Percentiles rank a stretch among this genome's conserved stretches.
These are phyloP conservation scores for Athalia circularis DNA, from an alignment of 2,888 invertebrate species.

Conservation along the genomic window DNA sequence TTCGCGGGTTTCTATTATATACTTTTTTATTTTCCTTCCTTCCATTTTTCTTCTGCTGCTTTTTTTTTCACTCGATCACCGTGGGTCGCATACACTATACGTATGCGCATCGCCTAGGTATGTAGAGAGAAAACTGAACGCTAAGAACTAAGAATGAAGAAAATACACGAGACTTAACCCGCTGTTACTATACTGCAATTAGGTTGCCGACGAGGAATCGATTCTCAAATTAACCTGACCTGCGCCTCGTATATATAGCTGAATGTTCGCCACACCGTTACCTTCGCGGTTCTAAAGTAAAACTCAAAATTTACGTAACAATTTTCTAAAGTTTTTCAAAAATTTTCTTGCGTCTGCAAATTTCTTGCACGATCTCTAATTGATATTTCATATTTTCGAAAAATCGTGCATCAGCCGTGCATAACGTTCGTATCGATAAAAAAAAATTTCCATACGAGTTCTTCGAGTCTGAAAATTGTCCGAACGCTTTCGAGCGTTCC, in stretches of 20 bases:
- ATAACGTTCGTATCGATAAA: background rate
- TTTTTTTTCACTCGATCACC: no score
- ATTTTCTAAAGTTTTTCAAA: background rate
- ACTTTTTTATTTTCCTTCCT: slow-evolving; percentile 6
- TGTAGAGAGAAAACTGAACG: background rate
- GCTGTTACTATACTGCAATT: background rate
- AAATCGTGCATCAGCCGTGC: no score
- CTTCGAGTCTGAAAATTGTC: slow-evolving; percentile 2
- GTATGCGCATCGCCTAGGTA: no score
- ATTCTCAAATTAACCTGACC: slow-evolving; percentile 41
- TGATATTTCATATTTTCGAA: no score
- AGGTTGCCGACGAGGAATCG: slow-evolving; percentile 13
- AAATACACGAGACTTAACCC: background rate
- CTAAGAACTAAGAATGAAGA: background rate
- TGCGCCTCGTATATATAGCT: slow-evolving; percentile 6
- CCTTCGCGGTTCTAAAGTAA: background rate
- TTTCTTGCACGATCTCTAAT: background rate
- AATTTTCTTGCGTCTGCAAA: background rate
- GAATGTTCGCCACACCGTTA: background rate
- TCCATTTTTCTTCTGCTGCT: no score
- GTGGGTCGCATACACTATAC: no score
- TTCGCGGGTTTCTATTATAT: slow-evolving; percentile 13
- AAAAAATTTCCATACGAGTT: background rate
- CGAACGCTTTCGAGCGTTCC: slow-evolving; percentile 17
- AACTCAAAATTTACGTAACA: background rate